Conservation (phyloP, 2,113 vertebrate genomes). For the Thamnophis sirtalis region DNA sequence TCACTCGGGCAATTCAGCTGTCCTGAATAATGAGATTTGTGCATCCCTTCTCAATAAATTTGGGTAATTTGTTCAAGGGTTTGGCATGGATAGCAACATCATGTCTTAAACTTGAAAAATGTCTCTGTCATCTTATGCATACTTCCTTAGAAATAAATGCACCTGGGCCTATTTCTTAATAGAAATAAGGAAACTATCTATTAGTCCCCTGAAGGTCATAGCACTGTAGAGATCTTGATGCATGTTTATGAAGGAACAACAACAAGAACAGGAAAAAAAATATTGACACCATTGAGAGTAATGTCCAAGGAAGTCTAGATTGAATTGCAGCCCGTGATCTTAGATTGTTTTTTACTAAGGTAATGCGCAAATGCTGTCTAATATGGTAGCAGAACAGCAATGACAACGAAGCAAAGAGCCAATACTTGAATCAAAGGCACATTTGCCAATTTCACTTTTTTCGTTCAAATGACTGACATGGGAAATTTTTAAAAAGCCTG, state of each 20-base stretch:
- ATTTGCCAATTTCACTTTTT: background rate
- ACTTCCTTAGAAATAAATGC: background rate
- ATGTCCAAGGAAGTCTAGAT: background rate
- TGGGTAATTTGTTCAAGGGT: background rate
- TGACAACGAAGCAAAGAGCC: background rate
- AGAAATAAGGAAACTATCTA: background rate
- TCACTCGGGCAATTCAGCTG: background rate
- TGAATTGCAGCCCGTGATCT: background rate
- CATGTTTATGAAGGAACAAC: background rate
- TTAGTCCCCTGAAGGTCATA: background rate
- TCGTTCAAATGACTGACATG: background rate
- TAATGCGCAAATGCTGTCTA: background rate
- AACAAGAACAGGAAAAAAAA: background rate
- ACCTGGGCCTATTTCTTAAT: background rate
- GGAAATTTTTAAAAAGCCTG: background rate
- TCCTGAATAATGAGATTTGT: background rate
- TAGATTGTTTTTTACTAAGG: background rate
- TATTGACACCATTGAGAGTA: background rate
- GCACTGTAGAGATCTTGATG: background rate
- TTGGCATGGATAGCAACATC: background rate
- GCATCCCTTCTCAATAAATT: background rate
- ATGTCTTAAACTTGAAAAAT: background rate
- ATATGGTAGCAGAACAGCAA: background rate
- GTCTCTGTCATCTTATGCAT: background rate
- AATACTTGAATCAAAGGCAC: background rate